Evolutionary conservation across 2,888 invertebrate species (phyloP), one percentile per base, ranked within the genome.

Genomic region (Tetragonula carbonaria): DNA sequence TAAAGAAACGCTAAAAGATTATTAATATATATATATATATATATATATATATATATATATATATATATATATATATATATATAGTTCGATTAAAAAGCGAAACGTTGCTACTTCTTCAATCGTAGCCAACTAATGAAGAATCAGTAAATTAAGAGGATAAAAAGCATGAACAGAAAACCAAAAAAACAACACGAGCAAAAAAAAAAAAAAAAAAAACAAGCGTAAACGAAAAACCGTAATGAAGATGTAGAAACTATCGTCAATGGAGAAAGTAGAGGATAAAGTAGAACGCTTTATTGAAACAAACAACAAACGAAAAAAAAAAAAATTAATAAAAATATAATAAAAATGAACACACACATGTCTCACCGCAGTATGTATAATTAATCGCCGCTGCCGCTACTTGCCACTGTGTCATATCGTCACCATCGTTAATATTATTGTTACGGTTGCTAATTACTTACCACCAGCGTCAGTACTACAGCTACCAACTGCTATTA

Each of bases 281-380:
- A 80, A 85, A 66, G 83, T 87, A 87, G 85, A 67, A 81, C 57
- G 88, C 89, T 88, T 33, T 80, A 78, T 59, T 72, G 65, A 74
- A 66, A 66, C 23, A 66, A 78, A 76, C 33, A 78, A 76, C 33
- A 75, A 75, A 66, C 1, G 63, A 66, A 57, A 67, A 66, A 50
- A 62, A 62, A 66, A 66, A 57, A 67, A 62, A 50, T 57, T 21
- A 68, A 68, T 50, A 67, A 65, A 45, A 63, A 68, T 63, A 74
- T 68, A 50, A 45, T 62, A 57, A 57, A 63, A 57, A 66, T 45
- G n/a, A 85, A 85, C 79, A 84, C 78, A 74, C 78, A 74, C 78
- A 71, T 51, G 66, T 76, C 76, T 85, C 86, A 79, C 86, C 86
- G 86, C 86, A 86, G 82, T 85, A 84, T 71, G 71, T 57, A 57